A percentile compares a stretch with the other conserved stretches of the same genome.
Conservation (phyloP, 2,888 invertebrate species). For the Dynastes hyllus region DNA sequence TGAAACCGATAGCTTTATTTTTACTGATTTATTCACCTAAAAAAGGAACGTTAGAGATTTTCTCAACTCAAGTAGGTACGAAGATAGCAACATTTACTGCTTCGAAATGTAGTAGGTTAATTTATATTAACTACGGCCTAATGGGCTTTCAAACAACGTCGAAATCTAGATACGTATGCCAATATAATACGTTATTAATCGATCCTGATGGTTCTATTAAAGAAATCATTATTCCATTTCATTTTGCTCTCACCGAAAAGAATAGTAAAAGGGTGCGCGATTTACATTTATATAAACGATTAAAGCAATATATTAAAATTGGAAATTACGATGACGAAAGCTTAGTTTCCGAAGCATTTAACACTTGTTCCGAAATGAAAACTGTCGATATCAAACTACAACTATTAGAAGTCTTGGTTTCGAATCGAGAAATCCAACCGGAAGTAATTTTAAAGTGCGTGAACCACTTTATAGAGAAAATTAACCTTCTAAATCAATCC, state of each 20-base stretch:
- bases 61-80: constrained; percentile 88
- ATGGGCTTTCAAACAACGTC: constrained; percentile 80
- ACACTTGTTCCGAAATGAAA: constrained; percentile 78
- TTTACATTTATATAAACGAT: constrained; percentile 86
- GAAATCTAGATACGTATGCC: constrained; percentile 74
- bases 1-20: constrained; percentile 80
- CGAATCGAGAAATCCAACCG: constrained; percentile 78
- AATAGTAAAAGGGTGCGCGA: constrained; percentile 91
- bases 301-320: constrained; percentile 80
- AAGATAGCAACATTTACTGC: constrained; percentile 94
- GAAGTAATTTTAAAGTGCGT: constrained; percentile 75
- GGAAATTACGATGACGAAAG: constrained; percentile 73
- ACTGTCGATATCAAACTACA: constrained; percentile 83
- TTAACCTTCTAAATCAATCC: constrained; percentile 63
- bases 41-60: constrained; percentile 94
- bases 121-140: constrained; percentile 87
- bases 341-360: constrained; percentile 73
- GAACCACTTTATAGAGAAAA: constrained; percentile 68
- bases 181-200: constrained; percentile 84
- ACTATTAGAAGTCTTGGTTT: constrained; percentile 81
- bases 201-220: constrained; percentile 89
- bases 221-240: constrained; percentile 91
- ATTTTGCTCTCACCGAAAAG: constrained; percentile 90
- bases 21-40: constrained; percentile 95
- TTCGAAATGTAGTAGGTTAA: constrained; percentile 85